phyloP scores from a whole-genome alignment of 2,888 invertebrate species.

The Nebria brevicollis region DNA sequence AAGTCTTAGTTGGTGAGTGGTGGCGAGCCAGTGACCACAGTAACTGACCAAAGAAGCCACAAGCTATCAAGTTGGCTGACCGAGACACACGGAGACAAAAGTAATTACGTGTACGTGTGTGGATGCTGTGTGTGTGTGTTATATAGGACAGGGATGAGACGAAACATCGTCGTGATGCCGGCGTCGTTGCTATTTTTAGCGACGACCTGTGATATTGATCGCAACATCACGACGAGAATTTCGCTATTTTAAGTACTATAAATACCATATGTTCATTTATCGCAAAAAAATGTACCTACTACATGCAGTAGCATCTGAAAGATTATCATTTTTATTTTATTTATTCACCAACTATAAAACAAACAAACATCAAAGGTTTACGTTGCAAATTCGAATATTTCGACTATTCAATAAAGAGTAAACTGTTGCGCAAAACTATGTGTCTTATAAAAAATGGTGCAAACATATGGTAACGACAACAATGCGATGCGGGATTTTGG shows the following conservation, averaged over 20 bases:
- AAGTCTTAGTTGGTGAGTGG: neutral
- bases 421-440: too few species aligned
- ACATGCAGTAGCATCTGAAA: too few species aligned
- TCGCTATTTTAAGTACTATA: slow-evolving; percentile 42
- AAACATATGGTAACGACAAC: neutral
- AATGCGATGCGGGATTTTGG: neutral
- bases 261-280: slow-evolving; percentile 19
- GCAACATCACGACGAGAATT: slow-evolving; percentile 41
- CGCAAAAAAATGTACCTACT: too few species aligned
- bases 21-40: neutral
- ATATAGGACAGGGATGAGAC: neutral
- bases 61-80: neutral
- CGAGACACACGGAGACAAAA: neutral
- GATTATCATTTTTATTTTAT: too few species aligned
- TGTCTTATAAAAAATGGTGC: neutral
- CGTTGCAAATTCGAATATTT: too few species aligned
- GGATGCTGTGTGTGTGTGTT: neutral
- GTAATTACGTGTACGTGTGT: neutral
- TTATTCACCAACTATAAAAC: too few species aligned
- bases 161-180: slow-evolving; percentile 21
- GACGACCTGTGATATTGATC: slow-evolving; percentile 46
- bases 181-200: slow-evolving; percentile 39
- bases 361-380: too few species aligned
- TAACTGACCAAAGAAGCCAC: neutral
- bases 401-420: too few species aligned